Conservation (phyloP, 2,888 invertebrate genomes). For the Morinoia aosen region DNA sequence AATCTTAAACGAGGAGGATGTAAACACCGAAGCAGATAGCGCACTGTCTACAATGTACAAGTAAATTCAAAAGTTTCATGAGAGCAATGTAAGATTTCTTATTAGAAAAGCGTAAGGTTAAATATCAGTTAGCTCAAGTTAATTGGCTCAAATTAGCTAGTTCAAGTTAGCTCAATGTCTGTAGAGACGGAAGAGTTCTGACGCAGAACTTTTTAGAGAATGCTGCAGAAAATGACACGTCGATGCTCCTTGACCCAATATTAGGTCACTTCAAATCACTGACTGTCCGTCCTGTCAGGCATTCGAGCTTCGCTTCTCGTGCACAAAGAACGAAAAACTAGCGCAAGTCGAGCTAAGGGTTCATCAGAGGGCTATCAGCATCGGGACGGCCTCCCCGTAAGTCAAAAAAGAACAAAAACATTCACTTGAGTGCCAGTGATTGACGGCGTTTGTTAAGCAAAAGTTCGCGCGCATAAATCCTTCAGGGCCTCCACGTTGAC, state of each 20-base stretch:
- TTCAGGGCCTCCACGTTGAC: neutral
- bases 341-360: neutral
- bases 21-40: neutral
- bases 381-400: neutral
- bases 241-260: no score
- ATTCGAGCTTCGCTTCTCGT: neutral
- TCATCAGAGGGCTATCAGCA: neutral
- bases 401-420: neutral
- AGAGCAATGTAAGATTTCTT: no score
- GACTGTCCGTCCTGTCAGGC: neutral
- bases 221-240: no score
- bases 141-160: no score
- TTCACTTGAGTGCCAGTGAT: conserved; percentile 12
- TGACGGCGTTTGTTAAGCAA: conserved; percentile 41
- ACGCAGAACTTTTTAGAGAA: no score
- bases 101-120: no score
- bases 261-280: neutral
- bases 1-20: neutral
- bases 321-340: neutral
- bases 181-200: no score
- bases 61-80: no score
- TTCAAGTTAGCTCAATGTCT: no score
- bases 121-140: no score
- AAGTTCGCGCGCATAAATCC: conserved; percentile 34
- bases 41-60: neutral